Conservation (phyloP, 2,113 vertebrate genomes). For the Clarias magur region DNA sequence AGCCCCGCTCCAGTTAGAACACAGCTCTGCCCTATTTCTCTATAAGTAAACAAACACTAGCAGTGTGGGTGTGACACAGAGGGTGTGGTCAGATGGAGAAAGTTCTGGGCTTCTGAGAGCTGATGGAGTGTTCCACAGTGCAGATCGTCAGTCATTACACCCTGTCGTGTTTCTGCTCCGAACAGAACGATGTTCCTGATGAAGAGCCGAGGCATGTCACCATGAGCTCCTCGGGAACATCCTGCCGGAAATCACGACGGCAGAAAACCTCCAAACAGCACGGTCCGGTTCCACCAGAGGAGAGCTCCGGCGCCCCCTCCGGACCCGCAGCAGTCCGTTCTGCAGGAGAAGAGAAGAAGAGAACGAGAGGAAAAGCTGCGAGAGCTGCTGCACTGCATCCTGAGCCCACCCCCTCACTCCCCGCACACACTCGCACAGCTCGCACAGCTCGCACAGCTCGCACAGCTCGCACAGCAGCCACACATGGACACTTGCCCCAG, state of each 20-base stretch:
- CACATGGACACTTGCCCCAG: neutral
- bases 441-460: neutral
- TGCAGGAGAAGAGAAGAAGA: conserved; percentile 10
- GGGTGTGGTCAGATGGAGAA: neutral
- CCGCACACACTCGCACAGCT: neutral
- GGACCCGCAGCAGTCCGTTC: neutral
- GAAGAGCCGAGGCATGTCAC: neutral
- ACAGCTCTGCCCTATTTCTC: neutral
- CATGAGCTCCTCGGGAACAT: conserved; percentile 39
- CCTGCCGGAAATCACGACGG: neutral
- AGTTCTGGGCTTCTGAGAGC: neutral
- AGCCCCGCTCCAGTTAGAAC: neutral
- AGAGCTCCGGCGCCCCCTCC: neutral
- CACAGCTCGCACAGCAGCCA: neutral
- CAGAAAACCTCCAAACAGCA: neutral
- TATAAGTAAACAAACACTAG: neutral
- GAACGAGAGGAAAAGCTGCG: conserved; percentile 2
- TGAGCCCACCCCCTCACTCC: conserved; percentile 16
- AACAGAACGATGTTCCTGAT: neutral
- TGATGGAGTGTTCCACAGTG: neutral
- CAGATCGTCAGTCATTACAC: too few species aligned
- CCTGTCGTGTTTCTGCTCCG: neutral
- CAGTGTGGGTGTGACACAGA: neutral
- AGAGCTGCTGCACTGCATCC: conserved; percentile 26
- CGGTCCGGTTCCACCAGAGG: neutral